Conservation (phyloP, 2,888 invertebrate species). For the Melanargia galathea region DNA sequence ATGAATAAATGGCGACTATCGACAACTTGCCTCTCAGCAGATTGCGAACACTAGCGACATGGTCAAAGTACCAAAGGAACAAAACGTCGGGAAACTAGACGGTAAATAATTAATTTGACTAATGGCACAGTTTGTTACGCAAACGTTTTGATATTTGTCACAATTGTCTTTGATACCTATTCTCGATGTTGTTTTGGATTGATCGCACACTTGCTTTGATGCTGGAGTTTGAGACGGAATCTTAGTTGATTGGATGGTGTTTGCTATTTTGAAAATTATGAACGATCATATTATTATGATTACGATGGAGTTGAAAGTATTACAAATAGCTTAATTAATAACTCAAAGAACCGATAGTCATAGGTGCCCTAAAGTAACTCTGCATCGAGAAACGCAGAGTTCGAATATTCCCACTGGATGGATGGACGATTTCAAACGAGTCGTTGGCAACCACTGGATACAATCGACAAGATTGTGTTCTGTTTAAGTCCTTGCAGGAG, state of each 20-base stretch:
- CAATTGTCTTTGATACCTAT: conserved; percentile 39
- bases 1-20: conserved; percentile 47
- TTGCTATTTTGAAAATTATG: background rate
- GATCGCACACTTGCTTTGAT: conserved; percentile 46
- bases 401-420: too few relatives aligned
- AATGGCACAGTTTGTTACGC: conserved; percentile 75
- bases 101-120: conserved; percentile 80
- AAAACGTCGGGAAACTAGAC: conserved; percentile 60
- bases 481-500: too few relatives aligned
- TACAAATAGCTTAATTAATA: too few relatives aligned
- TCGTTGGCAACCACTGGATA: too few relatives aligned
- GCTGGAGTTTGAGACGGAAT: conserved; percentile 11
- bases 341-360: too few relatives aligned
- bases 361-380: too few relatives aligned
- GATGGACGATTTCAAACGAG: too few relatives aligned
- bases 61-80: conserved; percentile 68
- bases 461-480: too few relatives aligned
- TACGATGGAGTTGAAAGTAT: too few relatives aligned
- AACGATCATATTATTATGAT: too few relatives aligned
- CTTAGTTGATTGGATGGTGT: background rate
- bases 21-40: conserved; percentile 67
- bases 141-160: conserved; percentile 70
- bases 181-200: conserved; percentile 43
- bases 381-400: too few relatives aligned
- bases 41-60: conserved; percentile 63